These are phyloP conservation scores for Dermatemys mawii DNA, from an alignment of 2,113 vertebrate species.

Conservation along the genomic window DNA sequence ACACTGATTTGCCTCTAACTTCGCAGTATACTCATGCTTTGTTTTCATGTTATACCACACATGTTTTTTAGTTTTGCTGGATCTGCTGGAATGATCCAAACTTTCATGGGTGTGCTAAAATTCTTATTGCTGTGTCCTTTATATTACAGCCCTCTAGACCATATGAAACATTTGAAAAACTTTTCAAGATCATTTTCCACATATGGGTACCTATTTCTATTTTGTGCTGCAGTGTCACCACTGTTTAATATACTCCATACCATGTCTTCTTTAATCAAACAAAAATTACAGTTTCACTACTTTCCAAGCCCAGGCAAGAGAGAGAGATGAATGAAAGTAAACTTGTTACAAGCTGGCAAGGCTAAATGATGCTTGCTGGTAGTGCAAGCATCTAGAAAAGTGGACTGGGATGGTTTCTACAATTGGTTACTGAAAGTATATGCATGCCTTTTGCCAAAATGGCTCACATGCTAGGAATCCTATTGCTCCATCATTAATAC, in stretches of 20 bases:
- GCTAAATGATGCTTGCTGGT: not conserved
- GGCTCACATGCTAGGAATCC: not conserved
- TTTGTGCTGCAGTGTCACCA: constrained; percentile 18
- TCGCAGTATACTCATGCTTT: not conserved
- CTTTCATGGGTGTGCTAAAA: not conserved
- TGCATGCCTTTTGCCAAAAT: not conserved
- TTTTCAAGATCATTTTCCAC: constrained; percentile 33
- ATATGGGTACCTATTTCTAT: constrained; percentile 16
- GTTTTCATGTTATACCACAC: not conserved
- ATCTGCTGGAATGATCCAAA: not conserved
- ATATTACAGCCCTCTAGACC: not conserved
- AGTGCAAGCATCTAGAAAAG: constrained; percentile 23
- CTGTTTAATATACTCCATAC: constrained; percentile 35
- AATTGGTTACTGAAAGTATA: not conserved
- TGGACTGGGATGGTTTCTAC: not conserved
- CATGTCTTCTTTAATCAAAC: constrained; percentile 4
- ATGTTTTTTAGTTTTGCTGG: not conserved
- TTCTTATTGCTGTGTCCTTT: not conserved
- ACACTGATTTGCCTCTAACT: not conserved
- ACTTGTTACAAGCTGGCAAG: constrained; percentile 20
- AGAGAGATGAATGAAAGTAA: constrained; percentile 22
- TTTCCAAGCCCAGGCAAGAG: not conserved
- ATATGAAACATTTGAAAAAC: not conserved
- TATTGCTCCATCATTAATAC: not conserved
- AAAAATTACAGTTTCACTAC: constrained; percentile 36